Evolutionary conservation across 30 jellyfish, hydroid and myxozoan genomes (phyloP), one percentile per base, ranked within the genome.

Genomic region (Catostylus mosaicus): DNA sequence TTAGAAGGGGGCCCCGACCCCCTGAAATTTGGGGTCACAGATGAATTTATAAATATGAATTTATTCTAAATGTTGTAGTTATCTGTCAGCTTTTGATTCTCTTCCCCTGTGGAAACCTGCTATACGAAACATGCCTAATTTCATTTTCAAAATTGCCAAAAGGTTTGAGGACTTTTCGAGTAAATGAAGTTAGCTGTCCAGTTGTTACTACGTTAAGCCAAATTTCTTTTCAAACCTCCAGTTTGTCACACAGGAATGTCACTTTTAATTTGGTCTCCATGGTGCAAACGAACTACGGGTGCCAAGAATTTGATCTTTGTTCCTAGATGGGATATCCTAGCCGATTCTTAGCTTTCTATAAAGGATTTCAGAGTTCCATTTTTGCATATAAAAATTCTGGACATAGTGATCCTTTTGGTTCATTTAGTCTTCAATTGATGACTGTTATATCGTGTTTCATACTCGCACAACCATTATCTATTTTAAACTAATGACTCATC

Each of bases 401-500:
- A 48, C 14, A 9, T 48, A 9, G 63, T 16, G 20, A 23, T 48
- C 63, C 20, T 48, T 23, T 59, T 23, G 38, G 71, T n/a, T 59
- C 38, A 18, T n/a, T 23, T 4, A 59, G 38, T 59, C 71, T 48
- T 48, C 14, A 48, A 48, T 16, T 23, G 27, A 4, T 48, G 63
- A 48, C 63, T 27, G 20, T 9, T 16, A 48, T 16, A 48, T 4
- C 14, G 14, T 48, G 63, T 6, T 9, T 48, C 63, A 16, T 2
- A 48, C 20, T 48, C 14, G 20, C 63, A 48, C 20, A 18, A 23
- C 11, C 36, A 59, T 24, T 18, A 27, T 19, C 71, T 59, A 59
- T 59, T 59, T 59, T 59, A 59, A 37, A 59, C 5, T 35, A 59
- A 59, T 59, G 71, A 59, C n/a, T 59, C 71, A 59, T 59, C 10